Evolutionary conservation across 2,113 vertebrate genomes (phyloP), one percentile per base, ranked within the genome.

Genomic region (Carettochelys insculpta): DNA sequence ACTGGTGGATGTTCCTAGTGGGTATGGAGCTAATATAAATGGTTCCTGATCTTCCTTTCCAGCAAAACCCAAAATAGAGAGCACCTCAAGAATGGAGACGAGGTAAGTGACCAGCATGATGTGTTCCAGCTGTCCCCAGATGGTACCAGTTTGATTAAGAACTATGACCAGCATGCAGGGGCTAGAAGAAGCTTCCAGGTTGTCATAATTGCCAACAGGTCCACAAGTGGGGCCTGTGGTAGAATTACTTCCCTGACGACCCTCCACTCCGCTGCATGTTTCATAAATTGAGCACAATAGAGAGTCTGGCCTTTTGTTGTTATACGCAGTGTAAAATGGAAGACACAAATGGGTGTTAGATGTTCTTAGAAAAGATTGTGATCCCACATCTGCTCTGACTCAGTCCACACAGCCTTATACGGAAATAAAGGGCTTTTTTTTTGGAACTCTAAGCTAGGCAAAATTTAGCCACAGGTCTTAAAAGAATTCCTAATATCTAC

Each of bases 201-300:
- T 22, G 11, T 6, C 34, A 52, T 22, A 68, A 5, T 17, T 34
- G 75, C 7, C 41, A 68, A 38, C 22, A 84, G 92, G 88, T 5
- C 1, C 79, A 52, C 56, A 5, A 0, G 22, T 50, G 45, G 6
- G 2, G 1, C 52, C 51, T 12, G 5, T 20, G 68, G 10, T 73
- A 14, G 41, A 41, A 1, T 80, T 80, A 77, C 5, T 34, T 82
- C 68, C 5, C 25, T 92, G 58, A 2, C 2, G 77, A 3, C 0
- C 13, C 11, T 2, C 1, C 34, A 5, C 87, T 82, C 41, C 45
- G 48, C 3, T 22, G 48, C 2, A 27, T 48, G 77, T n/a, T 22
- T 0, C 71, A 8, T 41, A 94, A 95, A 82, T 83, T 89, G 19
- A 31, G 27, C 3, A 3, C 0, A 80, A 13, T 80, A 89, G 6